A percentile compares a stretch with the other conserved stretches of the same genome.
Evolutionary conservation across 2,888 invertebrate species (phyloP).

Genomic region (Ptychoptera albimana): DNA sequence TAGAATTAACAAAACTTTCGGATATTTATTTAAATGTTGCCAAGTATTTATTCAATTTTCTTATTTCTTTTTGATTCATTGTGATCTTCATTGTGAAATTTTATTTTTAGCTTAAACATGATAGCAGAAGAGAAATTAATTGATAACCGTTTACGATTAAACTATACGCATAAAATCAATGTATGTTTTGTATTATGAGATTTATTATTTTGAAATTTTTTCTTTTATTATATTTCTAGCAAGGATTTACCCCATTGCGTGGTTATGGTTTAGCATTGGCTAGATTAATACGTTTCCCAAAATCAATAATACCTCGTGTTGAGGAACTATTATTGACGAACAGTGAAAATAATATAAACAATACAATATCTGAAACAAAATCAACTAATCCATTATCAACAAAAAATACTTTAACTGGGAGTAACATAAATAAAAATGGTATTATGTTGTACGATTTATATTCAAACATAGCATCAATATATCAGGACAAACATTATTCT

Average conservation of each 20-base stretch:
- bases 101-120: slow-evolving; percentile 32
- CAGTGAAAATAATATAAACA: neutral
- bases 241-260: slow-evolving; percentile 10
- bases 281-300: slow-evolving; percentile 10
- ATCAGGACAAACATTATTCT: neutral
- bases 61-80: neutral
- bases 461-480: slow-evolving; percentile 4
- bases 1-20: slow-evolving; percentile 44
- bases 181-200: slow-evolving; percentile 2
- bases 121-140: slow-evolving; percentile 23
- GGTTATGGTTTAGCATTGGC: slow-evolving; percentile 13
- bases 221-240: slow-evolving; percentile 4
- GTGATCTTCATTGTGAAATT: neutral
- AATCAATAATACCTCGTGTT: slow-evolving; percentile 9
- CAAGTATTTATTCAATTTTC: slow-evolving; percentile 37
- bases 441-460: slow-evolving; percentile 7
- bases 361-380: neutral
- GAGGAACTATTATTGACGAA: slow-evolving; percentile 8
- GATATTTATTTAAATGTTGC: slow-evolving; percentile 51
- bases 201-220: neutral
- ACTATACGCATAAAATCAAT: slow-evolving; percentile 11
- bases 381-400: neutral
- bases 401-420: too few relatives aligned
- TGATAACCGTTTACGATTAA: slow-evolving; percentile 11
- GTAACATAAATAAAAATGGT: slow-evolving; percentile 3